Conservation (phyloP, 2,113 vertebrate genomes). For the Urocynchramus pylzowi region DNA sequence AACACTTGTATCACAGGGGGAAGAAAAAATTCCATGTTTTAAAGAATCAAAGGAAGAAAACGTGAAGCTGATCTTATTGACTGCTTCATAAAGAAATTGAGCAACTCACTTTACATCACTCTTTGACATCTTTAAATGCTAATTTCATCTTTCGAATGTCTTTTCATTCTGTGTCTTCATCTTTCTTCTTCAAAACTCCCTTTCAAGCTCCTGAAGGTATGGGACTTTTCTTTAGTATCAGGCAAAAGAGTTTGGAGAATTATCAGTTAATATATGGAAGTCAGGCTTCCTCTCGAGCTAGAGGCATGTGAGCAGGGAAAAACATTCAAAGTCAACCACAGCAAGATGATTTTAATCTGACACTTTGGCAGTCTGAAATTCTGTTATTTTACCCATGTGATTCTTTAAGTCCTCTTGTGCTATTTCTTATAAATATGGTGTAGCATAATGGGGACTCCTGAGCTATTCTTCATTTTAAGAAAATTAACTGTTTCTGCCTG, state of each 20-base stretch:
- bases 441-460: not conserved
- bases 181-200: slow-evolving; percentile 9
- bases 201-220: slow-evolving; percentile 30
- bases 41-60: slow-evolving; percentile 18
- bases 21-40: not conserved
- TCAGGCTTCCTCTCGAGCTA: not conserved
- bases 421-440: not conserved
- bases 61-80: not conserved
- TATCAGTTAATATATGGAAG: not conserved
- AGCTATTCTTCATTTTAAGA: not conserved
- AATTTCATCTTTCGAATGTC: slow-evolving; percentile 25
- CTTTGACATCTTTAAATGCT: slow-evolving; percentile 18
- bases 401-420: not conserved
- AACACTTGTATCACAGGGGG: not conserved
- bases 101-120: not conserved
- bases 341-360: not conserved
- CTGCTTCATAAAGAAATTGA: slow-evolving; percentile 9
- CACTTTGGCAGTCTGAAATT: not conserved
- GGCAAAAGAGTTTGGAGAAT: not conserved
- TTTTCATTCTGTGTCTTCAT: slow-evolving; percentile 10
- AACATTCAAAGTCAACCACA: not conserved
- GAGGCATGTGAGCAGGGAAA: not conserved
- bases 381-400: not conserved
- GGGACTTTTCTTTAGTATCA: not conserved
- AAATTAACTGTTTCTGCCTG: not conserved